Evolutionary conservation across 2,797 vertebrate species (phyloP).

Genomic region (Amniataba percoides): DNA sequence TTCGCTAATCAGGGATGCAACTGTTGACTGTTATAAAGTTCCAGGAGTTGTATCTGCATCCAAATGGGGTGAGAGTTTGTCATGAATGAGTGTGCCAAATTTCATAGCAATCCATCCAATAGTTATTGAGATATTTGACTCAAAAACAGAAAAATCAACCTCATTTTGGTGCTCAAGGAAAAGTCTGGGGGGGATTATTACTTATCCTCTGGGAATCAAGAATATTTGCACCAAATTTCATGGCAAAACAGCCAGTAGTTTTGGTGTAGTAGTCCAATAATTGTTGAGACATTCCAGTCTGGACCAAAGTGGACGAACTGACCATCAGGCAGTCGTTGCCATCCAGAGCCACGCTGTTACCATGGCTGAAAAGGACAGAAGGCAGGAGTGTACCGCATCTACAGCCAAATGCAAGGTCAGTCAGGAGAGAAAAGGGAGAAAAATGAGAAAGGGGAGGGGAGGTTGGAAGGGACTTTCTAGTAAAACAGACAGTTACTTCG

Average conservation of each 20-base stretch:
- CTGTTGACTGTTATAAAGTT: slow-evolving; percentile 16
- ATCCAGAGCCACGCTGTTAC: not conserved
- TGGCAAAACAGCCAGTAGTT: not conserved
- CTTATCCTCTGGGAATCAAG: not conserved
- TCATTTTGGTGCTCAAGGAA: not conserved
- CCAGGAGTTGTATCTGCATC: not conserved
- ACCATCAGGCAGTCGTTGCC: slow-evolving; percentile 6
- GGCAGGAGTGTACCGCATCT: slow-evolving; percentile 3
- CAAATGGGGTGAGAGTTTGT: not conserved
- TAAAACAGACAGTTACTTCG: slow-evolving; percentile 10
- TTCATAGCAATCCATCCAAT: not conserved
- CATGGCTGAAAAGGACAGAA: slow-evolving; percentile 1
- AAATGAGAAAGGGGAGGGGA: slow-evolving; percentile 13
- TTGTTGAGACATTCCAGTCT: slow-evolving; percentile 16
- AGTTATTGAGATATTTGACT: slow-evolving; percentile 11
- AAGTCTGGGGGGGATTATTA: not conserved
- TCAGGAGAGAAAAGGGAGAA: slow-evolving; percentile 9
- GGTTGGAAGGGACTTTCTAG: slow-evolving; percentile 14
- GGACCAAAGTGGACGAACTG: not conserved
- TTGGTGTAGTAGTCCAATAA: not conserved
- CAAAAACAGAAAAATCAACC: slow-evolving; percentile 1
- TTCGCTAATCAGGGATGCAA: slow-evolving; percentile 26
- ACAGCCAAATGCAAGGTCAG: slow-evolving; percentile 39
- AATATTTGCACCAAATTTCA: not conserved
- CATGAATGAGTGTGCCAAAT: not conserved